Evolutionary conservation across 2,888 invertebrate species (phyloP), one percentile per base, ranked within the genome.

Genomic region (Phoronis australis): DNA sequence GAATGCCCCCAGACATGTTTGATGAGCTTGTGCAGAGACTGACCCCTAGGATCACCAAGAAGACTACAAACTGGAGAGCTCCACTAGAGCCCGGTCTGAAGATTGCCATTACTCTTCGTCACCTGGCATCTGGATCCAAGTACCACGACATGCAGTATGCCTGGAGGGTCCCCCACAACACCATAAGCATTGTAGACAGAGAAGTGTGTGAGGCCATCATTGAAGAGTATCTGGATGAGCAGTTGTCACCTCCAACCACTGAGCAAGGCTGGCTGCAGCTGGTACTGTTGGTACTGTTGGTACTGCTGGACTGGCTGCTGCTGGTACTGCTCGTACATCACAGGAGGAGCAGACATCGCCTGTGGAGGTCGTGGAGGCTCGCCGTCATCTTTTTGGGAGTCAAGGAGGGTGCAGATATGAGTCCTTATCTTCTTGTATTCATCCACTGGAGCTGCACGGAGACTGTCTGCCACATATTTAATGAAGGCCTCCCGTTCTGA

Each of bases 141-240:
- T 58, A 58, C 50, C 12, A 26, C 22, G 31, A 37, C 37, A 51
- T 62, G 51, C 20, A 47, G 50, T 61, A 35, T 38, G 52, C 37
- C 20, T 59, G 48, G 52, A 49, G 57, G 37, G 59, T 56, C 5
- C 52, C 56, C 2, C 43, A 56, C 45, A 60, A 59, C 52, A 57
- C 57, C 42, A 44, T 50, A 5, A 49, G 49, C 26, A 24, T 56
- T n/a, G 37, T 53, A 4, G 50, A 60, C 12, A 27, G 47, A 39
- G 59, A 58, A 45, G 59, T 55, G 21, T 60, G 58, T 42, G 39
- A 50, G 20, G 54, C 54, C 39, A 55, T 55, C 22, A 35, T 54
- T 21, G 47, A 50, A n/a, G 56, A 55, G 43, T 56, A 54, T 48
- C n/a, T n/a, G n/a, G n/a, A 15, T 42, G 43, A 26, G 35, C 27